Evolutionary conservation across 2,113 vertebrate species (phyloP).

Genomic region (Diphyllodes magnificus): DNA sequence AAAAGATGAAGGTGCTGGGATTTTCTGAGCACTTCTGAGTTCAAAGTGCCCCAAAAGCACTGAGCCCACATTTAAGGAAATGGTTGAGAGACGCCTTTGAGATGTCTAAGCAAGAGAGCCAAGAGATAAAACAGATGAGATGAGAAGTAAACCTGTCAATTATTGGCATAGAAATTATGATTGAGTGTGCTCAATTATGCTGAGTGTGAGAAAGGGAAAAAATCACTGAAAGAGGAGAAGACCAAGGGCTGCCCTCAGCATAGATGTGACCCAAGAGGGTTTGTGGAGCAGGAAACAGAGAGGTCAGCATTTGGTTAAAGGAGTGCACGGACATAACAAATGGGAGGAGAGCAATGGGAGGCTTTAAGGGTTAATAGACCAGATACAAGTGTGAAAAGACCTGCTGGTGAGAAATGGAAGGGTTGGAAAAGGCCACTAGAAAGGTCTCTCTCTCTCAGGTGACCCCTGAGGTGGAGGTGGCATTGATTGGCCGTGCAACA

Average conservation of each 20-base stretch:
- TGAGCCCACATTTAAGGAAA: not conserved
- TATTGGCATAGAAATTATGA: not conserved
- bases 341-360: not conserved
- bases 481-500: not conserved
- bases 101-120: not conserved
- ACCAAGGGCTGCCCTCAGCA: rapidly evolving
- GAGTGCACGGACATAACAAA: not conserved
- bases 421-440: constrained; percentile 23
- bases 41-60: not conserved
- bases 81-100: not conserved
- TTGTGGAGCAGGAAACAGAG: not conserved
- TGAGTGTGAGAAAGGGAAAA: not conserved
- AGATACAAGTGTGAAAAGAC: not conserved
- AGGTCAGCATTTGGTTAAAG: not conserved
- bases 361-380: not conserved
- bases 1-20: not conserved
- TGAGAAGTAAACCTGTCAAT: not conserved
- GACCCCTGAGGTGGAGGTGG: constrained; percentile 15
- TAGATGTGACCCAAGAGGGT: not conserved
- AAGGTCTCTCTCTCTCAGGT: constrained; percentile 2
- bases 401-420: constrained; percentile 29
- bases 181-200: not conserved
- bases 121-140: not conserved
- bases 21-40: not conserved
- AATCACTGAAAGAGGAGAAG: not conserved